Evolutionary conservation across 2,113 vertebrate species (phyloP).

Genomic region (Neolamprologus hecqui): DNA sequence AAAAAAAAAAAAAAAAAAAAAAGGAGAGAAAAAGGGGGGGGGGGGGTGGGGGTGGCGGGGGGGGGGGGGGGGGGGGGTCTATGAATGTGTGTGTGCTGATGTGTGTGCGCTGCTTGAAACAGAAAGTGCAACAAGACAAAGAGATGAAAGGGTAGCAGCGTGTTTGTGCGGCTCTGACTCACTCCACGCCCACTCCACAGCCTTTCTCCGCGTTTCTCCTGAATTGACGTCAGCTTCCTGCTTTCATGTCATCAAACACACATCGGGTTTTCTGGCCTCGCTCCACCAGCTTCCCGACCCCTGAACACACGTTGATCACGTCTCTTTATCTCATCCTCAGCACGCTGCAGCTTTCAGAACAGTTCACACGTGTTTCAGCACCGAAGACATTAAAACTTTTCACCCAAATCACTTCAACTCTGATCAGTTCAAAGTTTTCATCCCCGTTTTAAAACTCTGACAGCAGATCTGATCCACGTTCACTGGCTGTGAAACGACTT

Average conservation of each 20-base stretch:
- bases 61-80: too few relatives aligned
- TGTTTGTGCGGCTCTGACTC: neutral
- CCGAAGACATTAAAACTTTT: neutral
- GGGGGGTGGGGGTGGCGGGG: too few relatives aligned
- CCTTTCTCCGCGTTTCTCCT: neutral
- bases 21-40: too few relatives aligned
- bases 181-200: neutral
- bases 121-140: neutral
- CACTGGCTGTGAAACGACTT: neutral
- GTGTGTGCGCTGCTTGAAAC: neutral
- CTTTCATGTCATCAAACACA: neutral
- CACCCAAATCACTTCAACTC: neutral
- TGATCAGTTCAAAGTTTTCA: neutral
- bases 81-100: neutral
- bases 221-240: neutral
- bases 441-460: neutral
- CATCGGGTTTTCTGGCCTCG: neutral
- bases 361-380: rapidly evolving
- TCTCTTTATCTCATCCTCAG: neutral
- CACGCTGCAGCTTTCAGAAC: neutral
- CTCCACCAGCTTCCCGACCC: neutral
- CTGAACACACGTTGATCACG: rapidly evolving
- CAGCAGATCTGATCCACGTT: neutral
- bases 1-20: too few relatives aligned
- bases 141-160: rapidly evolving